Conservation (phyloP, 2,113 vertebrate genomes). For the Carassius carassius region DNA sequence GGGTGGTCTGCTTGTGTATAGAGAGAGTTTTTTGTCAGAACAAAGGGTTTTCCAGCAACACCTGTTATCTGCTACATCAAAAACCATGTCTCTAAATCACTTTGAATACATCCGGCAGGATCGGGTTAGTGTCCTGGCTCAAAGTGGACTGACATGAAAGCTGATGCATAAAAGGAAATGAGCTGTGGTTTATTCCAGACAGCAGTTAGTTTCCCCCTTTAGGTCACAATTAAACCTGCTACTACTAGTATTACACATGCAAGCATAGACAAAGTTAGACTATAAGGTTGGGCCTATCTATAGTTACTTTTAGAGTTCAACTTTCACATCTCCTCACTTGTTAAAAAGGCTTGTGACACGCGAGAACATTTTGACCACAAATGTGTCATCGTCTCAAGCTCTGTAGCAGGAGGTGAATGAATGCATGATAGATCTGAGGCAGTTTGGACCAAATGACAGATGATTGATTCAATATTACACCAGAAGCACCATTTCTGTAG, state of each 20-base stretch:
- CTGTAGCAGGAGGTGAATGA: neutral
- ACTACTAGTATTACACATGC: neutral
- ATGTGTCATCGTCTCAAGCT: neutral
- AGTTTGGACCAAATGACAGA: neutral
- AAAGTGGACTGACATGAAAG: constrained; percentile 60
- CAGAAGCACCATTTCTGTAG: neutral
- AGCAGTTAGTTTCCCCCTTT: constrained; percentile 29
- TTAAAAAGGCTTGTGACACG: neutral
- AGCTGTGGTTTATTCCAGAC: constrained; percentile 42
- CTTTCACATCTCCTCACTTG: neutral
- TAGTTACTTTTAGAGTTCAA: neutral
- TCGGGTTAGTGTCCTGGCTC: constrained; percentile 48
- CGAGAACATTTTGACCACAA: neutral
- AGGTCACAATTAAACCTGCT: neutral
- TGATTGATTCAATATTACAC: neutral
- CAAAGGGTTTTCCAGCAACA: constrained; percentile 49
- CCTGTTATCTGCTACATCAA: constrained; percentile 56
- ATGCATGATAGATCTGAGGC: neutral
- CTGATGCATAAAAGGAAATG: constrained; percentile 51
- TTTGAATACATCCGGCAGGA: constrained; percentile 51
- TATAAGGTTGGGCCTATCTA: neutral
- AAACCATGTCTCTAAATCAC: constrained; percentile 50
- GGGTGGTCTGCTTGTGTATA: constrained; percentile 12
- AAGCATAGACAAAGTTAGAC: neutral
- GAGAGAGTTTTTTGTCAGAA: constrained; percentile 43